These are phyloP conservation scores for Knipowitschia caucasica DNA, from an alignment of 2,797 vertebrate genomes.

Conservation along the genomic window DNA sequence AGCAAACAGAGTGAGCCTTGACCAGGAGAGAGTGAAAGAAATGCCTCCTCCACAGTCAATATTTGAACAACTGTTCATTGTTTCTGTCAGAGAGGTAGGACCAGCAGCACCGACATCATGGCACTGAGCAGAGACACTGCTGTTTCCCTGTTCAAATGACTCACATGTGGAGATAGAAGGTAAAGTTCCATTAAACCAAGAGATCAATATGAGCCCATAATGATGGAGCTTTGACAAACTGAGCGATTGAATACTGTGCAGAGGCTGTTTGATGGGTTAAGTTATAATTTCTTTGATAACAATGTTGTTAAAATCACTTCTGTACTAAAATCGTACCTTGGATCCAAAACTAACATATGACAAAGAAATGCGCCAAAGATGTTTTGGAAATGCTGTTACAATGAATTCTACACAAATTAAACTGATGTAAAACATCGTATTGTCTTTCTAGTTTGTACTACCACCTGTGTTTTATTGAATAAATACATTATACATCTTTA, in stretches of 20 bases:
- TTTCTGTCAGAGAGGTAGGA: slow-evolving; percentile 43
- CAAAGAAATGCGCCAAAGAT: too few relatives aligned
- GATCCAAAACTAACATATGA: too few relatives aligned
- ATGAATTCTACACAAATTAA: neutral
- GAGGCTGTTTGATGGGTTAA: neutral
- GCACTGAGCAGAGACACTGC: neutral
- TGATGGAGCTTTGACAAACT: neutral
- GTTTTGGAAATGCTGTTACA: neutral
- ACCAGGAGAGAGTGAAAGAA: slow-evolving; percentile 48
- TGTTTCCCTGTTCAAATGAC: slow-evolving; percentile 9
- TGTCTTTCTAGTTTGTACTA: neutral
- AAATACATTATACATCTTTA: neutral
- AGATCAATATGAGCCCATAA: neutral
- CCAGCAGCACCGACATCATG: slow-evolving; percentile 7
- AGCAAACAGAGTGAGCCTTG: slow-evolving; percentile 54
- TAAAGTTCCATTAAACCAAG: neutral
- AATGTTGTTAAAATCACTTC: slow-evolving; percentile 13
- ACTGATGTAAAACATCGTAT: neutral
- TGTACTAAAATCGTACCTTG: slow-evolving; percentile 29
- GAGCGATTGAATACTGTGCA: slow-evolving; percentile 5
- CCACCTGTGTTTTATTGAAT: neutral
- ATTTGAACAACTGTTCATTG: slow-evolving; percentile 60
- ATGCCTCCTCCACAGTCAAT: slow-evolving; percentile 58
- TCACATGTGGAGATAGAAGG: neutral
- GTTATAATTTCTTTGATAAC: neutral